Evolutionary conservation across 1,140 invertebrate genomes (phyloP).

Genomic region (Cardiocondyla obscurior): DNA sequence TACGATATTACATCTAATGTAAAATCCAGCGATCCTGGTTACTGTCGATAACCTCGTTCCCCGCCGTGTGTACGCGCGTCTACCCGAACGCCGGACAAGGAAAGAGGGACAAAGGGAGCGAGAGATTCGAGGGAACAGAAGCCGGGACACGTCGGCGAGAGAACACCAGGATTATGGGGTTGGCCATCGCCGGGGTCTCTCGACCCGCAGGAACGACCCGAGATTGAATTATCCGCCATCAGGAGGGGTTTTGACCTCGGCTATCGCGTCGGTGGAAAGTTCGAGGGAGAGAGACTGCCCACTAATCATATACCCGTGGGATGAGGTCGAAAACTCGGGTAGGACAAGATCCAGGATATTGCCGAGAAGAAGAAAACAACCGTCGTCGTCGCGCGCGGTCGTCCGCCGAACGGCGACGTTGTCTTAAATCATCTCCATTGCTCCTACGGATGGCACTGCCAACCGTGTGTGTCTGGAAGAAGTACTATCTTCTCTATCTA

Average conservation of each 20-base stretch:
- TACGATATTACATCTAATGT: slow-evolving; percentile 78
- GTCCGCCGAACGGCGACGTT: slow-evolving; percentile 53
- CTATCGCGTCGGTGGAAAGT: slow-evolving; percentile 69
- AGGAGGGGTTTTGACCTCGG: slow-evolving; percentile 69
- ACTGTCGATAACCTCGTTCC: slow-evolving; percentile 76
- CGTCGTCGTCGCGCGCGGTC: slow-evolving; percentile 25
- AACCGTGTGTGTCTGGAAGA: slow-evolving; percentile 48
- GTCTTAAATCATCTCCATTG: slow-evolving; percentile 76
- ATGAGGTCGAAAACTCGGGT: slow-evolving; percentile 57
- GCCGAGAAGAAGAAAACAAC: slow-evolving; percentile 71
- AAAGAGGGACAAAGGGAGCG: slow-evolving; percentile 65
- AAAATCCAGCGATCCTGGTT: slow-evolving; percentile 74
- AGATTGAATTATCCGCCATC: slow-evolving; percentile 81
- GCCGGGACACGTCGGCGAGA: slow-evolving; percentile 62
- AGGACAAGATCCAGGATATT: slow-evolving; percentile 68
- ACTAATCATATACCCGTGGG: slow-evolving; percentile 75
- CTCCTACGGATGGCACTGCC: slow-evolving; percentile 48
- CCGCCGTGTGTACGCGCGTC: slow-evolving; percentile 31
- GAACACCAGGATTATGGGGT: slow-evolving; percentile 68
- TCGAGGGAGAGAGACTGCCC: slow-evolving; percentile 62
- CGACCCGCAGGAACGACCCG: slow-evolving; percentile 65
- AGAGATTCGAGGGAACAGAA: slow-evolving; percentile 52
- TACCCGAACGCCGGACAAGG: slow-evolving; percentile 44
- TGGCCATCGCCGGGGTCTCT: slow-evolving; percentile 58
- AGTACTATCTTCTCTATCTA: slow-evolving; percentile 12